Evolutionary conservation across 37 sponge, comb jelly and placozoan genomes (phyloP).

Genomic region (Ianthella basta): DNA sequence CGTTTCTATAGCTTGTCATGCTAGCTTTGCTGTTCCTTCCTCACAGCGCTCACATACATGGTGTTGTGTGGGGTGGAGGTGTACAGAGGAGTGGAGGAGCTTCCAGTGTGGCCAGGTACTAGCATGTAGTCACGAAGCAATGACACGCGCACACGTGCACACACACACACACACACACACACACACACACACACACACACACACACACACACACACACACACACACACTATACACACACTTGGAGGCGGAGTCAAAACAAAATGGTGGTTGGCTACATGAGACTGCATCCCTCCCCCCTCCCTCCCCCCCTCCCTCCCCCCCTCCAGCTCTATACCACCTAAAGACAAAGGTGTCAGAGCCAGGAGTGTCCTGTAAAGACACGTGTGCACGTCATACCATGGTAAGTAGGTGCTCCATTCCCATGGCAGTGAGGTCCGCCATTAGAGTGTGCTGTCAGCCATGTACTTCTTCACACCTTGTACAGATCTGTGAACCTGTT

Average conservation of each 20-base stretch:
- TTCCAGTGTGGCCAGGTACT: conserved; percentile 63
- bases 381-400: conserved; percentile 44
- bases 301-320: too few species aligned
- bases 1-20: not conserved
- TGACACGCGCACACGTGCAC: conserved; percentile 27
- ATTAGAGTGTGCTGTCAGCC: not conserved
- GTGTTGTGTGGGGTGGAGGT: conserved; percentile 82
- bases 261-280: too few species aligned
- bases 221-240: too few species aligned
- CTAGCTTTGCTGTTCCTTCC: not conserved
- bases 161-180: conserved; percentile 44
- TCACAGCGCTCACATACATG: conserved; percentile 8
- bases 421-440: not conserved
- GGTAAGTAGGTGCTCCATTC: conserved; percentile 19
- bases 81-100: conserved; percentile 45
- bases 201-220: conserved; percentile 61
- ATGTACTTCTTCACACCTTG: not conserved
- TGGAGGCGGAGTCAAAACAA: too few species aligned
- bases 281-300: too few species aligned
- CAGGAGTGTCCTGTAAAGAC: conserved; percentile 70
- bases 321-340: not conserved
- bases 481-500: conserved; percentile 64
- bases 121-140: not conserved
- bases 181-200: conserved; percentile 49
- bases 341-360: conserved; percentile 16